Conservation (phyloP, 2,888 invertebrate species). For the Agrilus mali region DNA sequence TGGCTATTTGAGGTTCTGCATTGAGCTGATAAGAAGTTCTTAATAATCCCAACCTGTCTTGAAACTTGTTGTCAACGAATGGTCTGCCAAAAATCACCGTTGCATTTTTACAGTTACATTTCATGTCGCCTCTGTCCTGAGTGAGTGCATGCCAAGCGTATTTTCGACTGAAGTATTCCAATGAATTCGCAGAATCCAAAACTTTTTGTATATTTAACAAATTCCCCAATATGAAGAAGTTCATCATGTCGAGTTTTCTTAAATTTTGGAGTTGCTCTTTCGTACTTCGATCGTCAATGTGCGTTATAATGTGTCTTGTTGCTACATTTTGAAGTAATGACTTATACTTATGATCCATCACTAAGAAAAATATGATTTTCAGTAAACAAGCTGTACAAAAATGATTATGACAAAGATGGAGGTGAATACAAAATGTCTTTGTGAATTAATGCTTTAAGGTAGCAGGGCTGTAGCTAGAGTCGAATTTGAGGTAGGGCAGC, state of each 20-base stretch:
- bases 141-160: constrained; percentile 81
- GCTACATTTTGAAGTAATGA: constrained; percentile 80
- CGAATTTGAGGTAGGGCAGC: too few species aligned
- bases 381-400: too few species aligned
- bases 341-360: constrained; percentile 91
- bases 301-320: constrained; percentile 76
- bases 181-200: constrained; percentile 47
- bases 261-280: constrained; percentile 58
- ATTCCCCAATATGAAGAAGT: constrained; percentile 75
- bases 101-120: constrained; percentile 65
- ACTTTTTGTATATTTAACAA: constrained; percentile 48
- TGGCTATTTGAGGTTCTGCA: constrained; percentile 59
- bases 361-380: constrained; percentile 29
- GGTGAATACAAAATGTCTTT: too few species aligned
- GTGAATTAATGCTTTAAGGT: too few species aligned
- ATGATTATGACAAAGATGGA: too few species aligned
- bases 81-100: constrained; percentile 66
- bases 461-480: too few species aligned
- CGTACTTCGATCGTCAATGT: constrained; percentile 40
- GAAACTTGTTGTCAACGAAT: constrained; percentile 50
- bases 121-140: constrained; percentile 59
- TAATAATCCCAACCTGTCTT: constrained; percentile 57
- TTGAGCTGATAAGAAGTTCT: constrained; percentile 60
- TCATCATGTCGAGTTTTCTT: constrained; percentile 73
- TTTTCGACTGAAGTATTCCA: constrained; percentile 65